Evolutionary conservation across 2,797 vertebrate genomes (phyloP).

Genomic region (Choloepus didactylus): DNA sequence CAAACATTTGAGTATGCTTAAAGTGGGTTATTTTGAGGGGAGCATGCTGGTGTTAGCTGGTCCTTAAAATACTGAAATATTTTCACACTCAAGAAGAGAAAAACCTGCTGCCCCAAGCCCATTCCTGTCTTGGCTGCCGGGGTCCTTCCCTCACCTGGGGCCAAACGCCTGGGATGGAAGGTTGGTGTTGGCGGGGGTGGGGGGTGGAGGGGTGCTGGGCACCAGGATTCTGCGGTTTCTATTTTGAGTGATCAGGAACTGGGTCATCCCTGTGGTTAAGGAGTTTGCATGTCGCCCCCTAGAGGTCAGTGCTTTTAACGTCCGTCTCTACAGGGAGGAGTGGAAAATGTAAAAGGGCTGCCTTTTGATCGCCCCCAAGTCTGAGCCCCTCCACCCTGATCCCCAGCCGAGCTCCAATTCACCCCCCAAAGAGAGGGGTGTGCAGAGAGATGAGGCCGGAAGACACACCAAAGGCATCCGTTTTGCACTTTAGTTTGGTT

Average conservation of each 20-base stretch:
- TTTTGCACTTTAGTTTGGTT: not conserved
- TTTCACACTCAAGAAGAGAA: not conserved
- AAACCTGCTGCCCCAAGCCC: not conserved
- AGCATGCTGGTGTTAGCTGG: not conserved
- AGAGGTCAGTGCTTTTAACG: not conserved
- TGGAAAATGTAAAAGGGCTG: not conserved
- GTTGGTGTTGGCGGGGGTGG: not conserved
- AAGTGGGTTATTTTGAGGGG: not conserved
- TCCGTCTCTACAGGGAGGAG: not conserved
- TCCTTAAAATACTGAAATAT: slow-evolving; percentile 8
- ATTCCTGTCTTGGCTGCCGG: not conserved
- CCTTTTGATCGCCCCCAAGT: not conserved
- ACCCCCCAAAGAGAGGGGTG: no score
- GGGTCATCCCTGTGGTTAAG: not conserved
- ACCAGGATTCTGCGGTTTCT: not conserved
- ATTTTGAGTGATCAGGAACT: not conserved
- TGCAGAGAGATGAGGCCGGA: not conserved
- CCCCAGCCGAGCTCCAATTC: no score
- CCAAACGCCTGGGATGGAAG: not conserved
- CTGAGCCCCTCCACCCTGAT: not conserved
- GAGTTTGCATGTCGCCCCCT: not conserved
- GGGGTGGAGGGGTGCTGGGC: no score
- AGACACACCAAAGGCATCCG: not conserved
- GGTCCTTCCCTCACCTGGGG: not conserved
- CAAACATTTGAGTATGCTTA: not conserved